Conservation (phyloP, 1,140 invertebrate genomes). For the Heliconius hermathena region DNA sequence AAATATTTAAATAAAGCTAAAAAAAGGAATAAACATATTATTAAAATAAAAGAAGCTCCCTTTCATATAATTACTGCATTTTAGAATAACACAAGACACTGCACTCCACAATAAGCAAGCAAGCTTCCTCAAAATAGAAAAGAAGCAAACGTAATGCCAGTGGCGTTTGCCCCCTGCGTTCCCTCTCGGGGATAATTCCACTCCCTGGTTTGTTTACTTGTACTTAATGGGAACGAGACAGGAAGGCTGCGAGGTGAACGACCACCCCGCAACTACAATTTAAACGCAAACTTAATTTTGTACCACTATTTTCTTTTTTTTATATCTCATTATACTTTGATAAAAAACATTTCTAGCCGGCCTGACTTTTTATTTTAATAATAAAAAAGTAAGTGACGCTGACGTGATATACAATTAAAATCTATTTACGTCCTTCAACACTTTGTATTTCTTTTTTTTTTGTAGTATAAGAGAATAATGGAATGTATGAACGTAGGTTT, state of each 20-base stretch:
- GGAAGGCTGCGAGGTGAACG: slow-evolving; percentile 47
- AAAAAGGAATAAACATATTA: too few species aligned
- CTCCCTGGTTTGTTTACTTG: slow-evolving; percentile 47
- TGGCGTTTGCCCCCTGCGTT: slow-evolving; percentile 36
- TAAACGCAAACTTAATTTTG: slow-evolving; percentile 31
- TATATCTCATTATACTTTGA: slow-evolving; percentile 19
- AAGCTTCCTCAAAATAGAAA: slow-evolving; percentile 20
- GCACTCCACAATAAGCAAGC: background rate
- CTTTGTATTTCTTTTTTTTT: background rate
- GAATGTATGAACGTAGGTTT: background rate
- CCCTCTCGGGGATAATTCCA: slow-evolving; percentile 49
- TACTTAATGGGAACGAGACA: slow-evolving; percentile 39
- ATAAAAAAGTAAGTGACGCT: background rate
- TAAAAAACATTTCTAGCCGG: background rate
- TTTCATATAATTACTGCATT: background rate
- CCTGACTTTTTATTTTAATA: background rate
- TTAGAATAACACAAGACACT: background rate
- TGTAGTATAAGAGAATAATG: background rate
- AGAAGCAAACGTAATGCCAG: slow-evolving; percentile 24
- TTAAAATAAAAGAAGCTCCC: too few species aligned
- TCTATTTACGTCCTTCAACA: background rate
- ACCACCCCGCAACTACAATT: slow-evolving; percentile 35
- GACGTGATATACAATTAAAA: background rate
- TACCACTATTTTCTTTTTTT: slow-evolving; percentile 12
- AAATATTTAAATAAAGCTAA: too few species aligned